phyloP scores from a whole-genome alignment of 2,113 vertebrate genomes.

The Corythornis madagascariensis region DNA sequence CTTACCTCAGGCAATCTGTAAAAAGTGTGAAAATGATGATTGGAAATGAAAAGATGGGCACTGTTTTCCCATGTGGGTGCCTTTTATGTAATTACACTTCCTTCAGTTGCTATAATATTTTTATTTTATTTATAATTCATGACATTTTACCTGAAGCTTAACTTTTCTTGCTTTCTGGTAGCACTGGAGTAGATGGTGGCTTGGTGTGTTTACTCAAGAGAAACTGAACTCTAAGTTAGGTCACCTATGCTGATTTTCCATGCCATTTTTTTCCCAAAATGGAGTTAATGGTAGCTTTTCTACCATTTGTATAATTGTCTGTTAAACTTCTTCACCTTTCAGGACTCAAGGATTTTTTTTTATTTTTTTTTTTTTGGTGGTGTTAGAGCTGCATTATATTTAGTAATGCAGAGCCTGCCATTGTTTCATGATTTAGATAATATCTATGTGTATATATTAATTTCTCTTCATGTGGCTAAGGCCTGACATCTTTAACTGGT shows the following conservation, averaged over 20 bases:
- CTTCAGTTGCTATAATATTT: background rate
- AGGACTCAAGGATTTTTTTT: background rate
- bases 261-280: background rate
- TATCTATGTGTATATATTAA: slow-evolving; percentile 19
- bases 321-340: background rate
- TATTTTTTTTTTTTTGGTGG: background rate
- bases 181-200: background rate
- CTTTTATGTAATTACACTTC: background rate
- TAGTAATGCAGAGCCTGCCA: background rate
- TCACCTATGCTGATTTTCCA: background rate
- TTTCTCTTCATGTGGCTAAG: slow-evolving; percentile 23
- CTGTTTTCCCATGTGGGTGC: background rate
- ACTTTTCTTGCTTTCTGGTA: background rate
- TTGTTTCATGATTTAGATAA: background rate
- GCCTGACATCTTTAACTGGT: background rate
- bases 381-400: background rate
- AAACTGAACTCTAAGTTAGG: background rate
- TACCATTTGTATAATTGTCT: background rate
- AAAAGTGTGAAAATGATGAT: background rate
- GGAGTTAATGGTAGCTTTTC: background rate
- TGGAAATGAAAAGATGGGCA: background rate
- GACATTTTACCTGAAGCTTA: background rate
- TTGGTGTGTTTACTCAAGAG: background rate
- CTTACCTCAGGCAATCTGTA: background rate
- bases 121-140: background rate